phyloP scores from a whole-genome alignment of 2,888 invertebrate species.

The Exephanes ischioxanthus region DNA sequence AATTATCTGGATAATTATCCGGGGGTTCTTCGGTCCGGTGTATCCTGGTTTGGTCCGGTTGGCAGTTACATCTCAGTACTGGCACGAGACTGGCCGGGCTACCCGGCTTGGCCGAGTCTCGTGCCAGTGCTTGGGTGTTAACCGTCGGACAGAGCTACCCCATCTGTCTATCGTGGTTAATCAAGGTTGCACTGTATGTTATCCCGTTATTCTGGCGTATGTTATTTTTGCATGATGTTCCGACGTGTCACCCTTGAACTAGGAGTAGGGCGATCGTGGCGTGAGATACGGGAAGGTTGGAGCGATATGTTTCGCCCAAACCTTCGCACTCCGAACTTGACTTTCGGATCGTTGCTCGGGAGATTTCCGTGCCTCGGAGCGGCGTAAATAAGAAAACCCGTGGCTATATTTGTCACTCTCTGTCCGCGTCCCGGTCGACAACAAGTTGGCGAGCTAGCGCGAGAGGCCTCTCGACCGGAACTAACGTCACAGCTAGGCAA shows the following conservation, averaged over 20 bases:
- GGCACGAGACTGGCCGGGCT: no score
- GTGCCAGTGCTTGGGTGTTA: no score
- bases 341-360: neutral
- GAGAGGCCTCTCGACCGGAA: constrained; percentile 50
- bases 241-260: neutral
- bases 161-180: no score
- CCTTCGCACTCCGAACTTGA: constrained; percentile 1
- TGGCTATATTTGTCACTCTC: constrained; percentile 58
- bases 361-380: neutral
- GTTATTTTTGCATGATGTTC: neutral
- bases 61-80: no score
- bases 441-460: constrained; percentile 29
- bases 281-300: constrained; percentile 4
- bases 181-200: no score
- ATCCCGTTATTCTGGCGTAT: neutral
- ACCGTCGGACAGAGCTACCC: no score
- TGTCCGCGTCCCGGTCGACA: neutral
- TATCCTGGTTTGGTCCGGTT: no score
- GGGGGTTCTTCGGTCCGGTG: no score
- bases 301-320: neutral
- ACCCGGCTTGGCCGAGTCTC: no score
- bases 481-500: constrained; percentile 43
- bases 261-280: neutral
- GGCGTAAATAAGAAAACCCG: constrained; percentile 53
- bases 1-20: no score